Conservation (phyloP, 2,113 vertebrate genomes). For the Prionailurus viverrinus region DNA sequence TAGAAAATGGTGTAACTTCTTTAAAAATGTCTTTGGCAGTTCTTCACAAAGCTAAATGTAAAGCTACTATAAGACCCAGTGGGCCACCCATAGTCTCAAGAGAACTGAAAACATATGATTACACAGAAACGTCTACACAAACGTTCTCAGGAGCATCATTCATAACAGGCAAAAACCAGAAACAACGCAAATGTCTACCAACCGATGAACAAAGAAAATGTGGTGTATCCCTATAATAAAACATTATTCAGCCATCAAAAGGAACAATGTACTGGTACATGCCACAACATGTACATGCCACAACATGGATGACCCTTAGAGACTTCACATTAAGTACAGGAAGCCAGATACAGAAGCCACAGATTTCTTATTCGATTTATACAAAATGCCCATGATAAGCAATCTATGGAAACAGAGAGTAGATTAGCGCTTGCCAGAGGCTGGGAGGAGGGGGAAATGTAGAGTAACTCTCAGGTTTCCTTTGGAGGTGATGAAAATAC, state of each 20-base stretch:
- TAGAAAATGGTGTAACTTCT: background rate
- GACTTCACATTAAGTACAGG: background rate
- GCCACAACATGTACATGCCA: background rate
- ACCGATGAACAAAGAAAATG: background rate
- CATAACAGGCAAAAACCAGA: background rate
- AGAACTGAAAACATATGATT: background rate
- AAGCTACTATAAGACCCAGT: background rate
- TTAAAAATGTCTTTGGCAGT: background rate
- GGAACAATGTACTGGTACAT: background rate
- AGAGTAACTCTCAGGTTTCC: background rate
- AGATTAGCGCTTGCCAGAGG: background rate
- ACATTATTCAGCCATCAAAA: background rate
- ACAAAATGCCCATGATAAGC: background rate
- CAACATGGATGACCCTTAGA: background rate
- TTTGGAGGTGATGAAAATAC: background rate
- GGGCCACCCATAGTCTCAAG: background rate
- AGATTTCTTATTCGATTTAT: background rate
- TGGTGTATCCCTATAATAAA: background rate
- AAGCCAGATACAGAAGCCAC: background rate
- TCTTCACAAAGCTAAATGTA: background rate
- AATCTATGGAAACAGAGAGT: background rate
- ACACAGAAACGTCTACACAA: background rate
- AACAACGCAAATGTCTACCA: background rate
- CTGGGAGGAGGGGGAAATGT: fast-evolving
- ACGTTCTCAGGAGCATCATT: background rate